Conservation (phyloP, 2,797 vertebrate species). For the Selene dorsalis region DNA sequence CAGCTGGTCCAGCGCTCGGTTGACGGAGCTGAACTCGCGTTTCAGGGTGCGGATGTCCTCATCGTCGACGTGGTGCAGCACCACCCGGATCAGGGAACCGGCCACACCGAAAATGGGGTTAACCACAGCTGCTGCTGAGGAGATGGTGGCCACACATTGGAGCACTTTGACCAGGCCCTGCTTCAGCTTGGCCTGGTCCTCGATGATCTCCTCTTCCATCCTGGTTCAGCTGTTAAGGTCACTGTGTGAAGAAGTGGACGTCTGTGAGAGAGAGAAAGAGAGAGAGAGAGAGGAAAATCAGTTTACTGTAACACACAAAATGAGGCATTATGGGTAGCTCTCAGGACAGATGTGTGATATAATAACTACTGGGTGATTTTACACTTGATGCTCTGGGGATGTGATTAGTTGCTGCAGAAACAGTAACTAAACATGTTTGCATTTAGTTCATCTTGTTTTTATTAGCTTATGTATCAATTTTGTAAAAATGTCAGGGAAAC, state of each 20-base stretch:
- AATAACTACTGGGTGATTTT: not conserved
- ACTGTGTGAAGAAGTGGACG: not conserved
- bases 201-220: slow-evolving; percentile 76
- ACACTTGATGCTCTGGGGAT: not conserved
- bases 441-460: too few relatives aligned
- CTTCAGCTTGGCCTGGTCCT: slow-evolving; percentile 83
- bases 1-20: slow-evolving; percentile 78
- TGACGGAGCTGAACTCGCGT: slow-evolving; percentile 81
- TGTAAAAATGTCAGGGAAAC: too few relatives aligned
- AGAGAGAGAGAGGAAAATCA: not conserved
- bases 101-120: slow-evolving; percentile 87
- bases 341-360: not conserved
- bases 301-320: not conserved
- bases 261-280: slow-evolving; percentile 15
- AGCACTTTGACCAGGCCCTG: slow-evolving; percentile 81
- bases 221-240: slow-evolving; percentile 27
- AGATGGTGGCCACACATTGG: slow-evolving; percentile 83
- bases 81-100: slow-evolving; percentile 84
- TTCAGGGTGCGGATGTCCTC: slow-evolving; percentile 85
- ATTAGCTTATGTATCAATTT: too few relatives aligned
- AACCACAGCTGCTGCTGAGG: slow-evolving; percentile 84
- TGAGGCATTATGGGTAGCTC: not conserved
- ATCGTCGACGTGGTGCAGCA: slow-evolving; percentile 84
- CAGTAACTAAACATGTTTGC: too few relatives aligned
- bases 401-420: too few relatives aligned